Conservation (phyloP, 2,113 vertebrate species). For the Steatornis caripensis region DNA sequence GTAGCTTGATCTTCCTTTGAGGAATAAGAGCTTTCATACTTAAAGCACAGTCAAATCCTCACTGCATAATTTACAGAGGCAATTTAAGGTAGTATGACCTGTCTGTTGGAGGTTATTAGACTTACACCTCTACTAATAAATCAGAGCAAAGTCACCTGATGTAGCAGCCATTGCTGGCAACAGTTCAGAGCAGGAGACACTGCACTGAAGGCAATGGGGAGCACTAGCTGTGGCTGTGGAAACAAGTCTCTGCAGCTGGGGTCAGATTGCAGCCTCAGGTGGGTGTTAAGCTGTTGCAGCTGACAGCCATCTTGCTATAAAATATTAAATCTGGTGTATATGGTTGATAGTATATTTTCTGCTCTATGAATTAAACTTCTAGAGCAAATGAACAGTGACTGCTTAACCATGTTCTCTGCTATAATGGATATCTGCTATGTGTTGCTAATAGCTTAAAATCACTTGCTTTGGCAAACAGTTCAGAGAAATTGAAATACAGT, state of each 20-base stretch:
- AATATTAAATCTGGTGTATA: rapidly evolving
- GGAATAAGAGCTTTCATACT: not conserved
- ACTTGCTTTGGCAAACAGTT: not conserved
- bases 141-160: not conserved
- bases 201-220: not conserved
- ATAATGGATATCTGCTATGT: not conserved
- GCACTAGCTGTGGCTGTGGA: not conserved
- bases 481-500: not conserved
- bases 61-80: not conserved
- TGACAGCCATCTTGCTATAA: not conserved
- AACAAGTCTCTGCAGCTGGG: not conserved
- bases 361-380: not conserved
- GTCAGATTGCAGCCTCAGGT: not conserved
- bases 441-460: not conserved
- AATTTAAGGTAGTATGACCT: not conserved
- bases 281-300: not conserved
- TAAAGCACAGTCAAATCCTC: not conserved
- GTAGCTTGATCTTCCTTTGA: not conserved
- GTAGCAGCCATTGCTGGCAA: not conserved
- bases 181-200: not conserved
- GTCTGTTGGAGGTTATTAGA: not conserved
- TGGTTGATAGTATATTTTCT: not conserved
- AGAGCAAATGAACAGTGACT: not conserved
- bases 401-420: not conserved
- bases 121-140: not conserved